Evolutionary conservation across 1,140 invertebrate species (phyloP).

Genomic region (Campoletis sonorensis): DNA sequence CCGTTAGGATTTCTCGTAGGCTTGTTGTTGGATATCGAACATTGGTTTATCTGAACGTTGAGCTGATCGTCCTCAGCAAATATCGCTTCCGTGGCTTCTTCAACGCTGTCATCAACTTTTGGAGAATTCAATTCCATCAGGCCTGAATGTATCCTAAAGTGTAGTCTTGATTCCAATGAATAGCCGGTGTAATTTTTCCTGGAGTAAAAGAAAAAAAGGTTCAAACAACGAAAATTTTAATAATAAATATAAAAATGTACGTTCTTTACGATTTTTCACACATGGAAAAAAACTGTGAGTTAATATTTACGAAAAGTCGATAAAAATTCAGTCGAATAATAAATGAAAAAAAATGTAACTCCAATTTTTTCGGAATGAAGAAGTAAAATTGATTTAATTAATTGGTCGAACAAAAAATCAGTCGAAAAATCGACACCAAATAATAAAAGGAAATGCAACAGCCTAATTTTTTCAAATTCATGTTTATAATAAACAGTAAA

Average conservation of each 20-base stretch:
- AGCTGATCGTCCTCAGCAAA: constrained; percentile 21
- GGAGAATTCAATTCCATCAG: constrained; percentile 75
- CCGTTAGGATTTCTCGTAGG: neutral
- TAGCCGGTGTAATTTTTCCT: constrained; percentile 94
- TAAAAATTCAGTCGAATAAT: too few relatives aligned
- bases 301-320: too few relatives aligned
- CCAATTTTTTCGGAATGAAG: too few relatives aligned
- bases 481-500: too few relatives aligned
- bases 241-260: neutral
- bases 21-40: neutral
- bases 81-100: constrained; percentile 38
- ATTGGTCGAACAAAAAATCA: too few relatives aligned
- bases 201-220: constrained; percentile 62
- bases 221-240: neutral
- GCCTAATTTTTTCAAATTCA: too few relatives aligned
- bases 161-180: constrained; percentile 91
- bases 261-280: too few relatives aligned
- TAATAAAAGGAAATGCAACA: too few relatives aligned
- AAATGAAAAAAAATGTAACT: too few relatives aligned
- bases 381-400: too few relatives aligned
- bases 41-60: neutral
- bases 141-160: constrained; percentile 93
- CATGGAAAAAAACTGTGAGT: too few relatives aligned
- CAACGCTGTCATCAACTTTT: constrained; percentile 20
- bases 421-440: too few relatives aligned